Base-by-base conservation (phyloP, 2,888 invertebrate genomes). In the Drosophila nr. perissopoda region DNA sequence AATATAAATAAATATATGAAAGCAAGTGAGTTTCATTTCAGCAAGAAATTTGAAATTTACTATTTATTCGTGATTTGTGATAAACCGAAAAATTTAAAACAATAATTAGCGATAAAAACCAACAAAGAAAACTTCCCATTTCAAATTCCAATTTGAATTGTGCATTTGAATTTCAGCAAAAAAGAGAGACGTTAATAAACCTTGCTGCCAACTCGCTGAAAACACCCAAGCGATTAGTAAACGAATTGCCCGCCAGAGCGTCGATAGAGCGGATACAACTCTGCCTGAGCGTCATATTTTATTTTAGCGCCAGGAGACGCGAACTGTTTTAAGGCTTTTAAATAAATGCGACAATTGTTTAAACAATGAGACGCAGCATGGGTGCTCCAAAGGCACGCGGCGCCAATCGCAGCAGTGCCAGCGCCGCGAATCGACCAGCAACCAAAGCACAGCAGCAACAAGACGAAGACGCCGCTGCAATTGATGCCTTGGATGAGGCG, bases 401-500 rank as follows among this genome's bases (percentile, higher is more conserved):
- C 1, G 70, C 65, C 8, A 60, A 25, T 11, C 83, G 89, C 7
- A 46, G 57, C 25, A 61, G 48, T 7, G 73, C 65, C 42, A 67
- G 71, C 36, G 73, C 48, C 10, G 72, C 62, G 36, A 65, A 58
- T 10, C 73, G 79, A 7, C 83, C 69, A 54, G 38, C 46, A 21
- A 36, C 48, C 25, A 76, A 68, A 54, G 64, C 77, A 0, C 86
- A 70, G 34, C 81, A 84, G 54, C 73, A 70, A 34, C 69, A 74
- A 54, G 71, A 67, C 0, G 68, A 59, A 6, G 90, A 88, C 11
- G 71, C 75, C 36, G 78, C 86, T 34, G 79, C 79, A 1, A 56
- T 81, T 3, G 81, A 88, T 54, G 83, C 76, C 0, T 75, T 92
- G 36, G 92, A 92, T 6, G 87, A 91, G 13, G 92, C 90, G 2